These are phyloP conservation scores for Scaptodrosophila lebanonensis DNA, from an alignment of 1,140 invertebrate genomes.

Conservation along the genomic window DNA sequence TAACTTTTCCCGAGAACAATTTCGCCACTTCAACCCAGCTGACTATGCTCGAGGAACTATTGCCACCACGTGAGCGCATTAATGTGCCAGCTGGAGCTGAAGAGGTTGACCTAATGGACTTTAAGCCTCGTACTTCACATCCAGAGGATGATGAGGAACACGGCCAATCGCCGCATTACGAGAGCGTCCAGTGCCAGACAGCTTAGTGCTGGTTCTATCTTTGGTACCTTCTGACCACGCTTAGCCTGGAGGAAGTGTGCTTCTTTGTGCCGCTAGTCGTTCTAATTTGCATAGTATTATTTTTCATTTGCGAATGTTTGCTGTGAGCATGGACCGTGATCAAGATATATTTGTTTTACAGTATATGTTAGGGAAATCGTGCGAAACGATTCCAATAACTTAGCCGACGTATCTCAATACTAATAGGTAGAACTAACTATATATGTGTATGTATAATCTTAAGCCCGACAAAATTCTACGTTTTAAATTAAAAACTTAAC, in stretches of 20 bases:
- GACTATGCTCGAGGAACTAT: conserved; percentile 83
- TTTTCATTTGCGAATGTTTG: conserved; percentile 68
- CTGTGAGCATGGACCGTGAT: conserved; percentile 55
- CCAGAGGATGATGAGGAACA: conserved; percentile 63
- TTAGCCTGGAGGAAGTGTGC: conserved; percentile 56
- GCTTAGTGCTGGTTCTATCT: conserved; percentile 59
- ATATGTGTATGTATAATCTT: no score
- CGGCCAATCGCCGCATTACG: conserved; percentile 54
- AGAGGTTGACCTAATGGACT: conserved; percentile 89
- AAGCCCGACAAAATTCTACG: no score
- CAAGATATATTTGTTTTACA: conserved; percentile 30
- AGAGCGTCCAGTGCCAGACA: conserved; percentile 69
- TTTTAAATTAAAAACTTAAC: no score
- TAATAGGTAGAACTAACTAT: no score
- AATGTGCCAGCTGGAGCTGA: conserved; percentile 87
- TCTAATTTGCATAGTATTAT: conserved; percentile 65
- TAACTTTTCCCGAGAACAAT: conserved; percentile 89
- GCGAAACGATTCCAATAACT: no score
- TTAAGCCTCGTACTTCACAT: conserved; percentile 81
- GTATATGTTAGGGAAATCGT: conserved; percentile 7
- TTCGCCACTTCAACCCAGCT: conserved; percentile 85
- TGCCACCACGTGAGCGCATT: conserved; percentile 83
- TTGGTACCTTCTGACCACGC: conserved; percentile 33
- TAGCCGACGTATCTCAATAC: not conserved
- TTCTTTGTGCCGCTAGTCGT: conserved; percentile 61